phyloP scores from a whole-genome alignment of 2,113 vertebrate genomes.

The Condylura cristata region DNA sequence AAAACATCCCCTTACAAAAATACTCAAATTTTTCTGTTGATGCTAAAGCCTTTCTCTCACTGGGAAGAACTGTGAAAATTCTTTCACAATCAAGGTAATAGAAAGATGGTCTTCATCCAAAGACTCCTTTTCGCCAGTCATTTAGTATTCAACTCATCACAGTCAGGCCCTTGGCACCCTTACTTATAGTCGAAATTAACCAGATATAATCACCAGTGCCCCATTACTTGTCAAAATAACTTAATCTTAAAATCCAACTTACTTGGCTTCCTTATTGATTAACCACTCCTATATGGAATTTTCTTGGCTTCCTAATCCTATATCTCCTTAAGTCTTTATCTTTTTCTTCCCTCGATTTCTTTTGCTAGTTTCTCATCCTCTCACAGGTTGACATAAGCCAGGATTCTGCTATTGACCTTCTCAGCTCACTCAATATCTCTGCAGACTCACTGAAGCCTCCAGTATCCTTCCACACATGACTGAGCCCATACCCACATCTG shows the following conservation, averaged over 20 bases:
- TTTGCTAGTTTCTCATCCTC: not conserved
- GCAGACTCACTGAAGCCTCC: not conserved
- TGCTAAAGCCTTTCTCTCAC: not conserved
- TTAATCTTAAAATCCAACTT: not conserved
- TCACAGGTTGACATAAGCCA: not conserved
- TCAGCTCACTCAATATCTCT: not conserved
- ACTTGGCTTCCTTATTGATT: not conserved
- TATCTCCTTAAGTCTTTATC: not conserved
- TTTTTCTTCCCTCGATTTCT: not conserved
- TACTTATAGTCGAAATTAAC: not conserved
- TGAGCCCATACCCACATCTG: not conserved
- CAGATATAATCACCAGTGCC: not conserved
- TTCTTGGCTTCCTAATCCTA: not conserved
- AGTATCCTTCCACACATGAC: not conserved
- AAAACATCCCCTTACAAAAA: not conserved
- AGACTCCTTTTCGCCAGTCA: not conserved
- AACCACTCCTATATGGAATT: not conserved
- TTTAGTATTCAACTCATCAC: not conserved
- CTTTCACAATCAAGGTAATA: constrained; percentile 33
- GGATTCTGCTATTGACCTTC: not conserved
- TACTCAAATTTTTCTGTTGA: not conserved
- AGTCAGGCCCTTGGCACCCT: not conserved
- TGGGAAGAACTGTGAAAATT: too few species aligned
- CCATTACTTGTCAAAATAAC: not conserved
- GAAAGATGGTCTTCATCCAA: not conserved